Conservation (phyloP, 1,140 invertebrate genomes). For the Cotesia vestalis region DNA sequence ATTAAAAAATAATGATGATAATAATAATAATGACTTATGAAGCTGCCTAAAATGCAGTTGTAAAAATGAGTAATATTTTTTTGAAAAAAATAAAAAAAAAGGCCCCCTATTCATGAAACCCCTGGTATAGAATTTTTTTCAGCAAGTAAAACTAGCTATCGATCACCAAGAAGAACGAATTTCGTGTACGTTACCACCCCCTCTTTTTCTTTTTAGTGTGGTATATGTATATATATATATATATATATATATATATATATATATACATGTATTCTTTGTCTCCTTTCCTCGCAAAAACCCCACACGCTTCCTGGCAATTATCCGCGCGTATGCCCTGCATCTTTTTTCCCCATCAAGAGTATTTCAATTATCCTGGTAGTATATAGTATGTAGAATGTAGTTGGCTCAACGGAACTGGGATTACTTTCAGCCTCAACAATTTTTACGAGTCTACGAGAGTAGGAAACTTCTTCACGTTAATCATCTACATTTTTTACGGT, state of each 20-base stretch:
- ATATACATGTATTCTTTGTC: constrained; percentile 13
- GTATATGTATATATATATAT: not conserved
- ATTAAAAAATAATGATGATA: too few relatives aligned
- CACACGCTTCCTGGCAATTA: constrained; percentile 31
- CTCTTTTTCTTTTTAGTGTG: constrained; percentile 4
- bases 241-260: not conserved
- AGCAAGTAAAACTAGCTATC: constrained; percentile 30
- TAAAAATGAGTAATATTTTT: constrained; percentile 37
- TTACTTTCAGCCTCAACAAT: constrained; percentile 12
- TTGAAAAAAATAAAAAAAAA: too few relatives aligned
- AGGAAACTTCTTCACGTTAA: constrained; percentile 12
- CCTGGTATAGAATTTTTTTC: not conserved
- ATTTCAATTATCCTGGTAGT: constrained; percentile 31
- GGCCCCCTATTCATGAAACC: constrained; percentile 38
- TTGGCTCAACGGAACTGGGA: constrained; percentile 18
- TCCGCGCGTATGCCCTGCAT: not conserved
- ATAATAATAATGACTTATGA: constrained; percentile 39
- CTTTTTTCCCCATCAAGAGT: constrained; percentile 20
- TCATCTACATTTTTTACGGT: not conserved
- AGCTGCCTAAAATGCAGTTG: constrained; percentile 33
- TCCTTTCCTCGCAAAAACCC: constrained; percentile 30
- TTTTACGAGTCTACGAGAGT: constrained; percentile 6
- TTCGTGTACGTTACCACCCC: constrained; percentile 19
- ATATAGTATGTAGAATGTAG: constrained; percentile 13
- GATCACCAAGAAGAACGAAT: constrained; percentile 37